phyloP scores from a whole-genome alignment of 35 echinoderm and acorn worm genomes.

The Hemicentrotus pulcherrimus region DNA sequence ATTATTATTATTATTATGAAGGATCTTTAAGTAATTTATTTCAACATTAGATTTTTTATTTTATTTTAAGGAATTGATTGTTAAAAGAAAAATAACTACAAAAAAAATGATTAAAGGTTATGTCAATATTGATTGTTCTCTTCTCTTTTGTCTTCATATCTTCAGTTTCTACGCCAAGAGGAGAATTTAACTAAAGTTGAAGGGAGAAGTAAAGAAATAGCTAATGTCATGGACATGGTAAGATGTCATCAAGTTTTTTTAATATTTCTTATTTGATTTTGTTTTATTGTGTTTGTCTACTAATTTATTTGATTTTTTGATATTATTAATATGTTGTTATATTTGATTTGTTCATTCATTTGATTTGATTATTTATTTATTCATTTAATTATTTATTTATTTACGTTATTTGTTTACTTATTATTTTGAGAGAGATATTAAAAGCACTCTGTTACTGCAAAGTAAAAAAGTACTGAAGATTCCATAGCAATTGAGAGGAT shows the following conservation, averaged over 20 bases:
- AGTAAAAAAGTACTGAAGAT: no score
- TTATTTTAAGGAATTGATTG: neutral
- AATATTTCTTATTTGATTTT: neutral
- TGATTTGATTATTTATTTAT: no score
- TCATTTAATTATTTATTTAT: no score
- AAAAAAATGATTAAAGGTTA: neutral
- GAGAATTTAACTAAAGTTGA: neutral
- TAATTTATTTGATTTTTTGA: neutral
- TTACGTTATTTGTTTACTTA: no score
- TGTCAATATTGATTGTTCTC: neutral
- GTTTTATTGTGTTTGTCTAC: neutral
- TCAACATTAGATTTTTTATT: neutral
- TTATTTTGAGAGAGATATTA: no score
- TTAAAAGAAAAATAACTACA: neutral
- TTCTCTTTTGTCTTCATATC: slow-evolving; percentile 5
- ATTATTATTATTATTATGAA: no score
- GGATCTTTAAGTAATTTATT: neutral
- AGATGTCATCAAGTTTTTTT: neutral
- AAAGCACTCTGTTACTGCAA: no score
- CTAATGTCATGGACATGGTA: slow-evolving; percentile 57
- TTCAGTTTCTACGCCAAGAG: neutral
- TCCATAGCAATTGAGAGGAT: no score
- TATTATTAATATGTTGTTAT: neutral
- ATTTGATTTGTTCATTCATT: no score
- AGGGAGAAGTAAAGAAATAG: slow-evolving; percentile 40